Evolutionary conservation across 1,140 invertebrate genomes (phyloP), one percentile per base, ranked within the genome.

Genomic region (Polypedilum pembai): DNA sequence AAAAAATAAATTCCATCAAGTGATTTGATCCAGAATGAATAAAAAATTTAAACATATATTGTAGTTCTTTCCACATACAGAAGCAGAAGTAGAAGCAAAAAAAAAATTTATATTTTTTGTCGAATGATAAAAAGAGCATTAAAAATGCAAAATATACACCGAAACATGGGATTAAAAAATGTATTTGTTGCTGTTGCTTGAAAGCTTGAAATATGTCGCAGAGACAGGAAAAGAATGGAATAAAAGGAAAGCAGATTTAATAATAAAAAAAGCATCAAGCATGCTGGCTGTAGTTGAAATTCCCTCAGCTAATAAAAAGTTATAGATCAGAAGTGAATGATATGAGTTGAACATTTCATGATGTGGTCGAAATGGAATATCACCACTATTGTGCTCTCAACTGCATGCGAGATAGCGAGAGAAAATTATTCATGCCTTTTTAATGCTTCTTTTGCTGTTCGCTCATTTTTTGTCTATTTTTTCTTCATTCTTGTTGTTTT

Each of bases 261-360:
- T 69, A 69, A 69, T 20, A 18, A 69, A 69, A 21, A 69, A 69
- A 69, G 18, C 24, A 33, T 33, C 24, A 33, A 33, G 24, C 24
- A 33, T 33, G 24, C 24, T 33, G 24, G 24, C 24, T 33, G 24
- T 33, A 33, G 24, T 33, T 33, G 24, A 66, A 18, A 66, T 8
- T 69, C 65, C 17, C 65, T 69, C 17, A 18, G 65, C 65, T 69
- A 69, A 69, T 69, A 69, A 69, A 33, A 69, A 69, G 65, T 69
- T 69, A 69, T 69, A 69, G 65, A 69, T 69, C 65, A 69, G 18
- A 3, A 21, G 20, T 18, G 18, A 20, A 69, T 69, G 65, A 69
- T 18, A 69, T 20, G 20, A 21, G 17, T 15, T 56, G 45, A 69
- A 18, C 17, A 66, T 45, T 45, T 45, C 45, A n/a, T n/a, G n/a